A percentile compares a stretch with the other conserved stretches of the same genome.
Conservation (phyloP, 1,140 invertebrate genomes). For the Fopius arisanus region DNA sequence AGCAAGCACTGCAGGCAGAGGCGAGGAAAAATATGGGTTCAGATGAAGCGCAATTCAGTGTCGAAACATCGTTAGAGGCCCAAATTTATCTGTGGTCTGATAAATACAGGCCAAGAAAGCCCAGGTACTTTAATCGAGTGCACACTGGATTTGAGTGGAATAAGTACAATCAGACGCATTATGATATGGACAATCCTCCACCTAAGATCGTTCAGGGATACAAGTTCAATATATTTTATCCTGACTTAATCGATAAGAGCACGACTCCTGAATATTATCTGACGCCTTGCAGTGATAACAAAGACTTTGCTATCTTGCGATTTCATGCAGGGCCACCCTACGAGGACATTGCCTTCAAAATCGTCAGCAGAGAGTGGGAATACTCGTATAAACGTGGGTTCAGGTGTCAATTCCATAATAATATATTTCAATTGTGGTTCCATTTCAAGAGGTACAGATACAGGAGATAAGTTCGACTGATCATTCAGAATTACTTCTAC, state of each 20-base stretch:
- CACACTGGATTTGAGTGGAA: slow-evolving; percentile 99
- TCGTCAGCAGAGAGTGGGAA: slow-evolving; percentile 99
- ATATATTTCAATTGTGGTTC: slow-evolving; percentile 99
- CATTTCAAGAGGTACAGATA: slow-evolving; percentile 98
- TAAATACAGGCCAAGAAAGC: slow-evolving; percentile 97
- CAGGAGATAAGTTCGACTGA: slow-evolving; percentile 74
- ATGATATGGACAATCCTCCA: slow-evolving; percentile 99
- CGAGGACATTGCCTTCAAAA: slow-evolving; percentile 99
- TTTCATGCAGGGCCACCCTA: slow-evolving; percentile 98
- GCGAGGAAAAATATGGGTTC: slow-evolving; percentile 88
- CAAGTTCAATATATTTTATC: slow-evolving; percentile 99
- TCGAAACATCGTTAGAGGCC: slow-evolving; percentile 85
- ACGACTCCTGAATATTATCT: slow-evolving; percentile 94
- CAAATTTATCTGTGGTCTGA: slow-evolving; percentile 96
- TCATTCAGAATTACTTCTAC: neutral
- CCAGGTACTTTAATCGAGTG: slow-evolving; percentile 96
- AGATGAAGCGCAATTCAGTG: slow-evolving; percentile 92
- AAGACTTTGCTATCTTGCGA: slow-evolving; percentile 93
- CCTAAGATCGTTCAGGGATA: slow-evolving; percentile 99
- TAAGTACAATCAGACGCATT: slow-evolving; percentile 99
- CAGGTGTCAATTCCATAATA: slow-evolving; percentile 98
- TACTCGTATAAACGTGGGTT: slow-evolving; percentile 98
- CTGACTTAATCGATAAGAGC: slow-evolving; percentile 96
- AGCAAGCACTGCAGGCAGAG: slow-evolving; percentile 75
- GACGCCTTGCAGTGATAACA: slow-evolving; percentile 89